phyloP scores from a whole-genome alignment of 92 coral and sea anemone genomes.

The Zoanthus gigantus region DNA sequence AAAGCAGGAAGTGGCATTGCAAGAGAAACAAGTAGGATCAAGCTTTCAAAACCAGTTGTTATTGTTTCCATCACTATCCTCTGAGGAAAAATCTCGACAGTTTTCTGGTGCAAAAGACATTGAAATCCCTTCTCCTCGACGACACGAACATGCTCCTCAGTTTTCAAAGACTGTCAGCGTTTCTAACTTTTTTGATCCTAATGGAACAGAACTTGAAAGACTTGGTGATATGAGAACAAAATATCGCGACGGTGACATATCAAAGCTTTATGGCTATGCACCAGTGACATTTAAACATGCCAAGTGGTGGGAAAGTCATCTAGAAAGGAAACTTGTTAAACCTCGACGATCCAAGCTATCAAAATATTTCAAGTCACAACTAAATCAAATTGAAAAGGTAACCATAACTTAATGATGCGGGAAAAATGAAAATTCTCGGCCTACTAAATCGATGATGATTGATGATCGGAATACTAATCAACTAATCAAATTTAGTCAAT shows the following conservation, averaged over 20 bases:
- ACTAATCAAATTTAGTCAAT: too few relatives aligned
- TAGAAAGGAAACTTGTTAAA: constrained; percentile 69
- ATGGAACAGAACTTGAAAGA: constrained; percentile 46
- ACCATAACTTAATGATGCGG: neutral
- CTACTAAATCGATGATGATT: too few relatives aligned
- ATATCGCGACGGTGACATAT: constrained; percentile 60
- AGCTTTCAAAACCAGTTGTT: constrained; percentile 4
- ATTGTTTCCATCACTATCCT: constrained; percentile 1
- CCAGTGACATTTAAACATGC: constrained; percentile 85
- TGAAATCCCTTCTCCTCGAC: constrained; percentile 48
- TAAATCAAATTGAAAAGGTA: constrained; percentile 91
- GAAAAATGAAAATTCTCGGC: too few relatives aligned
- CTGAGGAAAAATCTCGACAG: constrained; percentile 7
- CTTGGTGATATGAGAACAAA: constrained; percentile 79
- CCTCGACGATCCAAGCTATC: constrained; percentile 85
- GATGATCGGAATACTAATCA: too few relatives aligned
- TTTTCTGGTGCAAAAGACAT: constrained; percentile 50
- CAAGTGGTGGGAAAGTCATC: constrained; percentile 93
- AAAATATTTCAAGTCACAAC: constrained; percentile 83
- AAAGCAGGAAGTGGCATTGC: neutral
- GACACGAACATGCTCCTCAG: constrained; percentile 86
- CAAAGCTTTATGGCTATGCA: constrained; percentile 69
- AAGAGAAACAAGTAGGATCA: neutral
- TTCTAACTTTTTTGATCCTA: constrained; percentile 70
- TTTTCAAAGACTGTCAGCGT: constrained; percentile 79